Percentiles rank a stretch among this genome's conserved stretches.
These are phyloP conservation scores for Netta rufina DNA, from an alignment of 2,797 vertebrate genomes.

Conservation along the genomic window DNA sequence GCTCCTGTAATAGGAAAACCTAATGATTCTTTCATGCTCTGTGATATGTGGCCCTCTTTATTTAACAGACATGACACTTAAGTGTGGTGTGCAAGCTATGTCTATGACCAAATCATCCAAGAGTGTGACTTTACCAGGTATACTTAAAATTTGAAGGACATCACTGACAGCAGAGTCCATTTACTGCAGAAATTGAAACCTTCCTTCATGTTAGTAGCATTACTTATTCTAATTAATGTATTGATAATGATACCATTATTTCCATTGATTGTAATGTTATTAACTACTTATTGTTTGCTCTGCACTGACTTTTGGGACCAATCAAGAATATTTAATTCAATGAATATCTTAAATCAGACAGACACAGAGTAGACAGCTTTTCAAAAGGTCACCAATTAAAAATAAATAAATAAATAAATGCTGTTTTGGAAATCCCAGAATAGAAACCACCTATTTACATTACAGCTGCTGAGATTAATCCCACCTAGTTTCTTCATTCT, in stretches of 20 bases:
- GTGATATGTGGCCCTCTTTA: neutral
- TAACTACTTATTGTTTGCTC: neutral
- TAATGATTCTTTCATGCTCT: neutral
- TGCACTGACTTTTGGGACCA: neutral
- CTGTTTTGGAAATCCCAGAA: neutral
- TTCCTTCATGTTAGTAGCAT: neutral
- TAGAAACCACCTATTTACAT: rapidly evolving
- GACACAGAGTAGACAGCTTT: neutral
- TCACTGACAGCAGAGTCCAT: neutral
- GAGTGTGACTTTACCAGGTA: neutral
- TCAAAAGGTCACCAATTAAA: neutral
- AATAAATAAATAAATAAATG: neutral
- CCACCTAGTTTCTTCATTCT: neutral
- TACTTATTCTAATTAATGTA: neutral
- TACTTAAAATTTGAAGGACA: neutral
- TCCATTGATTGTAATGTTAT: neutral
- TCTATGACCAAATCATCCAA: neutral
- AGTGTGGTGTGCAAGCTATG: neutral
- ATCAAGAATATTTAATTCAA: neutral
- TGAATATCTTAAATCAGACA: neutral
- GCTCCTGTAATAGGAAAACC: neutral
- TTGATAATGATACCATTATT: neutral
- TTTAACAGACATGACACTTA: neutral
- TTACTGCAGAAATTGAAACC: neutral
- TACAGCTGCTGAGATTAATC: neutral